phyloP scores from a whole-genome alignment of 2,888 invertebrate species.

The Oxytorus armatus region DNA sequence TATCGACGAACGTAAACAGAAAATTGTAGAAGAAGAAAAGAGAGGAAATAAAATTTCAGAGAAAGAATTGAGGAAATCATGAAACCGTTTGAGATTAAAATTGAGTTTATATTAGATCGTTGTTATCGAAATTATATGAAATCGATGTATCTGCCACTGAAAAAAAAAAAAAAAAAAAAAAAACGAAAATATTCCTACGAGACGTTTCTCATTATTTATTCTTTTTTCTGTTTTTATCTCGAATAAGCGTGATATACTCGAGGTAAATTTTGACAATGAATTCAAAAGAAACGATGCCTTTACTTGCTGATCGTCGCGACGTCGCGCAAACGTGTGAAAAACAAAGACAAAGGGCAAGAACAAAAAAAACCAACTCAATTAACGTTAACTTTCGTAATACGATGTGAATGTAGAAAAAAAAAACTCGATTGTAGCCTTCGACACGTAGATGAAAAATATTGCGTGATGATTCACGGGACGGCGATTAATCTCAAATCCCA shows the following conservation, averaged over 20 bases:
- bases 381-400: conserved; percentile 68
- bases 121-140: conserved; percentile 65
- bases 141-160: conserved; percentile 40
- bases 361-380: conserved; percentile 71
- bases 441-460: conserved; percentile 57
- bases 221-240: conserved; percentile 53
- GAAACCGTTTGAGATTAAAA: conserved; percentile 46
- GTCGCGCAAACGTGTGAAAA: conserved; percentile 71
- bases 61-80: conserved; percentile 7
- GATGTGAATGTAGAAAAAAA: conserved; percentile 30
- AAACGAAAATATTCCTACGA: conserved; percentile 33
- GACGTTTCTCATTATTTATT: conserved; percentile 55
- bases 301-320: conserved; percentile 73
- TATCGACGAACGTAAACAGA: conserved; percentile 42
- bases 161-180: conserved; percentile 21
- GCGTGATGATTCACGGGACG: conserved; percentile 65
- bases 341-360: conserved; percentile 19
- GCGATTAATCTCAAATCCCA: conserved; percentile 18
- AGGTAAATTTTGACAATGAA: conserved; percentile 62
- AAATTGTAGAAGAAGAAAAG: neutral
- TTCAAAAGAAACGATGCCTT: conserved; percentile 76
- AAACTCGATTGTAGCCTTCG: conserved; percentile 46
- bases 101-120: conserved; percentile 58
- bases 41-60: neutral
- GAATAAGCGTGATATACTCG: conserved; percentile 59